Conservation (phyloP, 2,113 vertebrate genomes). For the Dipodomys ordii region DNA sequence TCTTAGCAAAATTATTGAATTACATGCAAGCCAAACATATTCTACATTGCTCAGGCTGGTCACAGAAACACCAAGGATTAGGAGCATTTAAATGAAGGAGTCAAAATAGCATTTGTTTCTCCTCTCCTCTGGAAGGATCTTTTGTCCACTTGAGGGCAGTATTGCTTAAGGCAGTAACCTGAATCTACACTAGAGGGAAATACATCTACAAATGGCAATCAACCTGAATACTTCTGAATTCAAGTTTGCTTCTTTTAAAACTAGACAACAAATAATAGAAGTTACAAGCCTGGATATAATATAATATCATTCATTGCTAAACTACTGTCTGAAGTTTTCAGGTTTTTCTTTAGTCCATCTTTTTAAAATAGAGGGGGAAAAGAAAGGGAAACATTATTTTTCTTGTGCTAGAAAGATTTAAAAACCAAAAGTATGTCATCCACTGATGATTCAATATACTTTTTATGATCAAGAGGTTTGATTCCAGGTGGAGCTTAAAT, state of each 20-base stretch:
- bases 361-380: neutral
- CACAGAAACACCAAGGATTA: neutral
- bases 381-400: neutral
- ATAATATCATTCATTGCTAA: neutral
- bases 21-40: neutral
- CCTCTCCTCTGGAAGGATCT: neutral
- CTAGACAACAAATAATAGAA: slow-evolving; percentile 11
- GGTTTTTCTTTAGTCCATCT: neutral
- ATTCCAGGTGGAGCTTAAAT: slow-evolving; percentile 6
- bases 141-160: slow-evolving; percentile 64
- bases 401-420: slow-evolving; percentile 1
- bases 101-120: neutral
- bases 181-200: slow-evolving; percentile 16
- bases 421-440: neutral
- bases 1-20: slow-evolving; percentile 6
- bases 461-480: slow-evolving; percentile 28
- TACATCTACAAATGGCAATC: neutral
- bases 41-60: neutral
- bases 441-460: neutral
- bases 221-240: neutral
- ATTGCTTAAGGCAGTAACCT: slow-evolving; percentile 43
- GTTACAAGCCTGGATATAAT: neutral
- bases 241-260: neutral
- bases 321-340: neutral
- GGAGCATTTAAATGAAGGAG: neutral